Conservation (phyloP, 2,113 vertebrate species). For the Glareola pratincola region DNA sequence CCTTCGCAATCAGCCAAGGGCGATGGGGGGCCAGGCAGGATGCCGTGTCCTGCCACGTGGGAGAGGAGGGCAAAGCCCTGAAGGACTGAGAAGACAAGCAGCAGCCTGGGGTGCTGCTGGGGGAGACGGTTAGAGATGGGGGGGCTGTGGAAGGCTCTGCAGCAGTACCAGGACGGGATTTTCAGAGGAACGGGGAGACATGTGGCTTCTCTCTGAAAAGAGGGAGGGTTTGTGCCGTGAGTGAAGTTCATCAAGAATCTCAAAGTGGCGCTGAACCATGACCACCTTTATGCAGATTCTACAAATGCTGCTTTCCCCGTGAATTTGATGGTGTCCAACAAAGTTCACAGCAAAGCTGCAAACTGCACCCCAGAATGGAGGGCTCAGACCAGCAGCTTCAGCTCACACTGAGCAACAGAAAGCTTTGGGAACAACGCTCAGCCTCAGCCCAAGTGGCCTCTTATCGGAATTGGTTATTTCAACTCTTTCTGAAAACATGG, state of each 20-base stretch:
- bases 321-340: background rate
- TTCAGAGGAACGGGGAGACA: background rate
- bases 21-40: background rate
- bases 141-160: background rate
- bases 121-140: background rate
- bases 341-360: background rate
- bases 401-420: background rate
- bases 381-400: background rate
- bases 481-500: background rate
- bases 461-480: background rate
- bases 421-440: background rate
- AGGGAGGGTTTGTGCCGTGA: rapidly evolving
- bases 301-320: background rate
- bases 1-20: background rate
- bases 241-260: background rate
- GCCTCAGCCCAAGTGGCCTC: background rate
- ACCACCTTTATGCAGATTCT: background rate
- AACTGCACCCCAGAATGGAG: background rate
- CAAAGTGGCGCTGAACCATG: background rate
- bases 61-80: background rate
- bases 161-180: background rate
- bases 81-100: background rate
- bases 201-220: background rate
- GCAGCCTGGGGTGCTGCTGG: too few relatives aligned
- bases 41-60: background rate